Base-by-base conservation (phyloP, 1,140 invertebrate genomes). In the Brachystomella parvula region DNA sequence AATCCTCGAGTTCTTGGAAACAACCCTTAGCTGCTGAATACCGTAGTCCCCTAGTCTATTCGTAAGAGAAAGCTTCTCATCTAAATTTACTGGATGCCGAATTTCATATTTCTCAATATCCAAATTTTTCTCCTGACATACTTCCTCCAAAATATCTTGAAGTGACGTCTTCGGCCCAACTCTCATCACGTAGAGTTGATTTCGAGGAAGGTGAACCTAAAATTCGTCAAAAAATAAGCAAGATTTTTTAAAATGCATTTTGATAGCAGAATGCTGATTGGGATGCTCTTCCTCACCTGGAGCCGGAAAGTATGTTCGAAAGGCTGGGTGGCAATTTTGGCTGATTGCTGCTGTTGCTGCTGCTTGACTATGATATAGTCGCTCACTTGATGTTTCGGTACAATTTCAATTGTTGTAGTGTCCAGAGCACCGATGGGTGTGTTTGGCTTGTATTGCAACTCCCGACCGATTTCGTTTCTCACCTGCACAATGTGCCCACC, bases 51-150 rank as follows among this genome's bases (percentile, higher is more conserved):
- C 82, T 33, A 87, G 74, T 0, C 81, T 82, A 49, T 83, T 76
- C 32, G 79, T 80, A 6, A 82, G 77, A 60, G 83, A 79, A 67
- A 87, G 75, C 28, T 80, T 79, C 74, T 86, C 81, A 65, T 85
- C 83, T 66, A 85, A 74, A 75, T 86, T 85, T 32, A 79, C 85
- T 87, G 89, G 88, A 81, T 89, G 87, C 66, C 88, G 81, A 62
- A 94, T 84, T 75, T 88, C 86, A 76, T 91, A 90, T 74, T 86
- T 87, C 28, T 80, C 75, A 17, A 82, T 79, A 76, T 91, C 88
- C 65, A 92, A 77, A 76, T 85, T 84, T 76, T 90, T 91, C 74
- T 92, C 89, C n/a, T 82, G 81, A 74, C 90, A 92, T 3, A 90
- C 86, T 75, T 86, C 83, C 29, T 81, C 78, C 68, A 90, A 80